These are phyloP conservation scores for Burhinus bistriatus DNA, from an alignment of 2,113 vertebrate species.

Conservation along the genomic window DNA sequence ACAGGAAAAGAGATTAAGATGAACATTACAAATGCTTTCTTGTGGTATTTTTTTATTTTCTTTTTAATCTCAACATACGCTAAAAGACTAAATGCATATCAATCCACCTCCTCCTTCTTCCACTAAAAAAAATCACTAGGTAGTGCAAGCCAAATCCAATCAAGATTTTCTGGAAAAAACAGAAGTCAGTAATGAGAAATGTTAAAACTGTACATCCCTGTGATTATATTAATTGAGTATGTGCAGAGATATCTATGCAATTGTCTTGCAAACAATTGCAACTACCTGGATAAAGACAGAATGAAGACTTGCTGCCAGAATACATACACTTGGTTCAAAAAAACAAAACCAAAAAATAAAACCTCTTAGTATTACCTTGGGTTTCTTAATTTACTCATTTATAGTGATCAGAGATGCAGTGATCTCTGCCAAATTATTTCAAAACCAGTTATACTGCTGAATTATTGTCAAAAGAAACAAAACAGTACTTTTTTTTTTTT, in stretches of 20 bases:
- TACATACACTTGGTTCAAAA: not conserved
- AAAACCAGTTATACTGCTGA: not conserved
- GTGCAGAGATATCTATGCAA: not conserved
- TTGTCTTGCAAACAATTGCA: not conserved
- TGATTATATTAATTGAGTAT: not conserved
- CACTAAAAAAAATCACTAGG: not conserved
- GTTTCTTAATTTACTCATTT: not conserved
- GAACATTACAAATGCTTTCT: not conserved
- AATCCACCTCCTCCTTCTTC: not conserved
- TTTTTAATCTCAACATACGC: not conserved
- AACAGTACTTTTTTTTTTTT: not conserved
- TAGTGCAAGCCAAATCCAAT: not conserved
- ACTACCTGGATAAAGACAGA: not conserved
- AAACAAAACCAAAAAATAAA: not conserved
- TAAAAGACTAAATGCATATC: not conserved
- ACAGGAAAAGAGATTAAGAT: not conserved
- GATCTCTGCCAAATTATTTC: not conserved
- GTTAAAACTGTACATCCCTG: not conserved
- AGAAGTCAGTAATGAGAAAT: not conserved
- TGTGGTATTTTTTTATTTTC: not conserved
- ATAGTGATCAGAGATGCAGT: not conserved
- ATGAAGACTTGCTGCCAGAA: not conserved
- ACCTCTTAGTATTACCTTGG: not conserved
- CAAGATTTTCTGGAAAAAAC: not conserved
- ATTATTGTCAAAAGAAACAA: not conserved